These are phyloP conservation scores for Oxygymnocypris stewartii DNA, from an alignment of 2,113 vertebrate genomes.

Conservation along the genomic window DNA sequence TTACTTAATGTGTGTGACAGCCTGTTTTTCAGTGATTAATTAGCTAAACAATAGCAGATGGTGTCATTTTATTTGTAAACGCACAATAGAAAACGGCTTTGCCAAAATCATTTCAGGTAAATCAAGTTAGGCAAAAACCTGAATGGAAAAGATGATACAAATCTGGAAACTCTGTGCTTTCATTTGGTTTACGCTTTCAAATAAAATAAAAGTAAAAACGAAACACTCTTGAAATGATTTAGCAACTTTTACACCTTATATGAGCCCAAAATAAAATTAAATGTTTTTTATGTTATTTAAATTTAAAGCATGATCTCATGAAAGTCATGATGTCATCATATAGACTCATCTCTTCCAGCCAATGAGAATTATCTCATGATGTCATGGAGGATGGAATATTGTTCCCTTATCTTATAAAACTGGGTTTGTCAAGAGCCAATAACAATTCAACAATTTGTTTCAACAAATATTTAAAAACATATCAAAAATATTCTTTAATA, in stretches of 20 bases:
- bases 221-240: not conserved
- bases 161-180: not conserved
- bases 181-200: not conserved
- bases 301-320: not conserved
- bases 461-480: not conserved
- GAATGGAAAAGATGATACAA: not conserved
- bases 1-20: not conserved
- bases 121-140: not conserved
- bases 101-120: not conserved
- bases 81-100: not conserved
- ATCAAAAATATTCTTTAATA: not conserved
- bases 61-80: not conserved
- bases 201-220: not conserved
- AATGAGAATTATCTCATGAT: slow-evolving; percentile 8
- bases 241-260: not conserved
- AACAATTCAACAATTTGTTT: not conserved
- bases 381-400: not conserved
- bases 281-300: not conserved
- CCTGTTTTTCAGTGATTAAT: not conserved
- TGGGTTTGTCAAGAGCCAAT: not conserved
- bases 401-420: not conserved
- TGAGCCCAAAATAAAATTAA: not conserved
- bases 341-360: not conserved
- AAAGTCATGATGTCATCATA: slow-evolving; percentile 17
- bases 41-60: not conserved